These are phyloP conservation scores for Gymnoscelis rufifasciata DNA, from an alignment of 2,888 invertebrate species.

Conservation along the genomic window DNA sequence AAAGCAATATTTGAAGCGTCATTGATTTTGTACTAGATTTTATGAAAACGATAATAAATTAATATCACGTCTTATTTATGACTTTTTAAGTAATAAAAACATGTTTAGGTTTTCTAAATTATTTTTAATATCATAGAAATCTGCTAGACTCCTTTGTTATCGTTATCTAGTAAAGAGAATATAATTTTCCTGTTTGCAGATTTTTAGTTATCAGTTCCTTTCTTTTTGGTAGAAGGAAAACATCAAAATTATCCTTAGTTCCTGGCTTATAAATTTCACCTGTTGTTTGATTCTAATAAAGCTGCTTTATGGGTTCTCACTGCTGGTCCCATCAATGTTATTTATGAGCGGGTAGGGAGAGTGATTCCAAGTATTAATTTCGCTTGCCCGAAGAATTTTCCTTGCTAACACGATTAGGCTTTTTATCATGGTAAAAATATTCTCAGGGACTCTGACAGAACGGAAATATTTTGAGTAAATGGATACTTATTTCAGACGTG, in stretches of 20 bases:
- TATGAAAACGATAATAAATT: no score
- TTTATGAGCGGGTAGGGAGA: slow-evolving; percentile 70
- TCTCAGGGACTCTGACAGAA: no score
- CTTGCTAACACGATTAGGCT: slow-evolving; percentile 56
- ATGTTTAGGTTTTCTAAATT: no score
- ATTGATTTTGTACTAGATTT: neutral
- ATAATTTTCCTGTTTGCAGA: no score
- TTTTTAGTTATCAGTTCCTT: no score
- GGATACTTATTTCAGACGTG: no score
- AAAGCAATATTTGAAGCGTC: slow-evolving; percentile 17
- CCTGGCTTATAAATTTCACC: slow-evolving; percentile 39
- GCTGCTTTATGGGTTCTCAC: slow-evolving; percentile 57
- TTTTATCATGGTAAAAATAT: slow-evolving; percentile 42
- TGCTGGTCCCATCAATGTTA: slow-evolving; percentile 67
- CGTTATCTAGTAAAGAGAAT: no score
- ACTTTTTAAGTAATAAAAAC: no score
- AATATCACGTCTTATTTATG: no score
- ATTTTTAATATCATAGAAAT: no score
- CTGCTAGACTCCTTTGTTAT: no score
- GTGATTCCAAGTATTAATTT: slow-evolving; percentile 74
- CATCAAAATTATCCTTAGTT: slow-evolving; percentile 13
- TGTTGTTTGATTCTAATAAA: slow-evolving; percentile 63
- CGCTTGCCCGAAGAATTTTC: slow-evolving; percentile 56
- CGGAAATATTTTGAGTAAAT: no score
- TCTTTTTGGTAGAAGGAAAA: neutral